Base-by-base conservation (phyloP, 2,113 vertebrate species). In the Bambusicola thoracicus region DNA sequence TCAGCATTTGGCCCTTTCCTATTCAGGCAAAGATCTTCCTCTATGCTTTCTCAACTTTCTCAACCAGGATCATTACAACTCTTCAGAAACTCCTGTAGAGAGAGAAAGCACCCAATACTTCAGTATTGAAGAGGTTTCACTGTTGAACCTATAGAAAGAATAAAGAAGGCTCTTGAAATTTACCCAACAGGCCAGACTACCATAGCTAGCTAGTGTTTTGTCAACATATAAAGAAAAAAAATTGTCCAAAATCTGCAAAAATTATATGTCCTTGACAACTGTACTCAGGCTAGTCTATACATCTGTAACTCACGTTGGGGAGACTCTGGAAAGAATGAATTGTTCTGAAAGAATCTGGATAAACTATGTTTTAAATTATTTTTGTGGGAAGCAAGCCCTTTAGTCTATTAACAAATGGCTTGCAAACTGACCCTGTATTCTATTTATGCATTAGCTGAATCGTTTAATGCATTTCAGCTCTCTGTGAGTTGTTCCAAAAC, bases 351-450 rank as follows among this genome's bases (percentile, higher is more conserved):
- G 73, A 92, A 93, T 69, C 43, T 68, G 84, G 36, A 75, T 92
- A 93, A 93, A 95, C 92, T 81, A 89, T 95, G 95, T 78, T 95
- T 96, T 89, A 90, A 94, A 96, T 95, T 86, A 92, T 92, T 95
- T 94, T 84, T 95, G 92, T 96, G 94, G 96, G 83, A 93, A 95
- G 46, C 76, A 38, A 96, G 83, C 56, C 72, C 69, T 96, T 94
- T 89, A 92, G 80, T 84, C 69, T 90, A 90, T 92, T 95, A 96
- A 95, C 92, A 94, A 96, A 95, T 76, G 83, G 81, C 53, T 93
- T 93, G 90, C 92, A 95, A 94, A 89, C 77, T 93, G 94, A 93
- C 92, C 83, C 90, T 79, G 92, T 79, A 84, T 93, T 96, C 95
- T 95, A 92, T 96, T 96, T 94, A 94, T 95, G 90, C 81, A 95